Evolutionary conservation across 2,888 invertebrate genomes (phyloP), one percentile per base, ranked within the genome.

Genomic region (Barypeithes pellucidus): DNA sequence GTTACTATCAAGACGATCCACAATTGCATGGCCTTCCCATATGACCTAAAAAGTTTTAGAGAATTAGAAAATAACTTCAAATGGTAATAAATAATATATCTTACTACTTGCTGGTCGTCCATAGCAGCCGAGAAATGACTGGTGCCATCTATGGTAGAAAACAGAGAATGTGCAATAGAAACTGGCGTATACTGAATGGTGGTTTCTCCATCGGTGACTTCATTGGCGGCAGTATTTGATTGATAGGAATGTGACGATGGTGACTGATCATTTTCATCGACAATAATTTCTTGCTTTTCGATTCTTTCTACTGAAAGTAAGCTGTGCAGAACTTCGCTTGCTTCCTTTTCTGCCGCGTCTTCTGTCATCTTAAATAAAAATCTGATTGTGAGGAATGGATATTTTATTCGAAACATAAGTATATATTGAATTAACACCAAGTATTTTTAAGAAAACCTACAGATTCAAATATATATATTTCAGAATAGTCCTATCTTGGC

Each of bases 331-430:
- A 92, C 91, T 85, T 92, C 92, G 81, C 91, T 92, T 18, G 92
- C 92, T 84, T 92, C 92, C 84, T 91, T 91, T 85, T 91, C 92
- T 39, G 91, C 91, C 74, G 90, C 88, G 83, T 90, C 90, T 78
- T 90, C 90, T 79, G 90, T 89, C 90, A 90, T 90, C 70, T 67
- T 29, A 22, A 65, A 72, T 39, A 50, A 41, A 61, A 36, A 33
- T 7, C 0, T 16, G 14, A 7, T 43, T 43, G 4, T 2, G 5
- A 43, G n/a, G 16, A 43, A 43, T 8, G 1, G 16, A 7, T 57
- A 18, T 29, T 20, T 14, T 33, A 36, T 36, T 18, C 22, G 7
- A 22, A 54, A 20, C n/a, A n/a, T 54, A 14, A 24, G n/a, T 70
- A 45, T 45, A 4, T 39, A 12, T 39, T n/a, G 1, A 4, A 41